Conservation (phyloP, 2,888 invertebrate genomes). For the Ormyrus labotus region DNA sequence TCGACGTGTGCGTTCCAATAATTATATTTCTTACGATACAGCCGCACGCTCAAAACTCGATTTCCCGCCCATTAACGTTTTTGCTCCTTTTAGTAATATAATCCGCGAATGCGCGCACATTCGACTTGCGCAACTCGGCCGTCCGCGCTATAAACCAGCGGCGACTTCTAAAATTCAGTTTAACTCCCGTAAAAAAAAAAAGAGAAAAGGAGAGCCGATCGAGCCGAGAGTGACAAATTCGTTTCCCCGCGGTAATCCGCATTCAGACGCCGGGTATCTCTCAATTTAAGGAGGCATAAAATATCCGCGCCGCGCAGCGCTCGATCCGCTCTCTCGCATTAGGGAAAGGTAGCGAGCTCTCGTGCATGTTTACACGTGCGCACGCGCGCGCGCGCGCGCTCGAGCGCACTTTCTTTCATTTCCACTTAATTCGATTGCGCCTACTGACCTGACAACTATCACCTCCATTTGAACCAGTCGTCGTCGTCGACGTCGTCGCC, state of each 20-base stretch:
- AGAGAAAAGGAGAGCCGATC: not conserved
- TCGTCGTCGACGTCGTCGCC: constrained; percentile 5
- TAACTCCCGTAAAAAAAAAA: not conserved
- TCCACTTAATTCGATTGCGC: constrained; percentile 58
- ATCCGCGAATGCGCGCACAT: too few species aligned
- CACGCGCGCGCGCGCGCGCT: constrained; percentile 10
- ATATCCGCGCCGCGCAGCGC: not conserved
- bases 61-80: constrained; percentile 22
- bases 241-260: not conserved
- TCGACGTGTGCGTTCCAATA: too few species aligned
- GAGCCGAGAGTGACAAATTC: constrained; percentile 42
- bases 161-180: not conserved
- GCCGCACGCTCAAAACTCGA: not conserved
- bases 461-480: constrained; percentile 51
- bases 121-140: not conserved
- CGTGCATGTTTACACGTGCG: constrained; percentile 26
- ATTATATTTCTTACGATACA: not conserved
- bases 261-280: constrained; percentile 24
- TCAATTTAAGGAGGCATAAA: constrained; percentile 41
- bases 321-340: constrained; percentile 19
- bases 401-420: constrained; percentile 55
- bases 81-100: not conserved
- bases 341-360: constrained; percentile 25
- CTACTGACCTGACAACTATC: constrained; percentile 60
- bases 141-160: not conserved